These are phyloP conservation scores for Riptortus pedestris DNA, from an alignment of 1,140 invertebrate genomes.

Conservation along the genomic window DNA sequence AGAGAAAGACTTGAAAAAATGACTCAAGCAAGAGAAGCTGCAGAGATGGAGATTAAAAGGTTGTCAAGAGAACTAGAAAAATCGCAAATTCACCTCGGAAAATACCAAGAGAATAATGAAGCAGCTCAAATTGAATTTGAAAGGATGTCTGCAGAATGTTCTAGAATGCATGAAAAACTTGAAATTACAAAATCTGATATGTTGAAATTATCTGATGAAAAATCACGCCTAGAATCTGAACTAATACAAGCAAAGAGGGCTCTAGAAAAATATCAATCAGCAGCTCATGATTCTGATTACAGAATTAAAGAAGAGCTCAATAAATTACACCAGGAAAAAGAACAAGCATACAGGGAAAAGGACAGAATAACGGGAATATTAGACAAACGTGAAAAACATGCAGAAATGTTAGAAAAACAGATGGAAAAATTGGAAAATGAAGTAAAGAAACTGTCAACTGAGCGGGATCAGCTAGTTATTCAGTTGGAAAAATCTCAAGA, in stretches of 20 bases:
- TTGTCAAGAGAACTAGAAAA: conserved; percentile 79
- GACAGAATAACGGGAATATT: conserved; percentile 61
- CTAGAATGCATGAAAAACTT: conserved; percentile 63
- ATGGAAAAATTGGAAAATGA: conserved; percentile 72
- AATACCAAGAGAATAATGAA: conserved; percentile 69
- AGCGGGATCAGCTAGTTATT: conserved; percentile 74
- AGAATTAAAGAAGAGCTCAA: conserved; percentile 36
- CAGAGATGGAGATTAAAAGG: conserved; percentile 71
- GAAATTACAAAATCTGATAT: conserved; percentile 56
- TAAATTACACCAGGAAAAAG: conserved; percentile 53
- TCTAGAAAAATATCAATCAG: conserved; percentile 53
- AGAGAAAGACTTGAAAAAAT: conserved; percentile 78
- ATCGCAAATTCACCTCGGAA: conserved; percentile 64
- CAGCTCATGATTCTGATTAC: conserved; percentile 38
- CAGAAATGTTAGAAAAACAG: conserved; percentile 71
- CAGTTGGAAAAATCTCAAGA: conserved; percentile 86
- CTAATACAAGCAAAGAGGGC: conserved; percentile 52
- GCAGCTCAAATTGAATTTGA: conserved; percentile 71
- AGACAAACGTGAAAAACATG: conserved; percentile 62
- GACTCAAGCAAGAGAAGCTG: conserved; percentile 59
- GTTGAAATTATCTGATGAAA: conserved; percentile 34
- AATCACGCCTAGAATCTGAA: conserved; percentile 58
- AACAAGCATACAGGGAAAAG: conserved; percentile 54
- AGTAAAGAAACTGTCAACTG: conserved; percentile 69
- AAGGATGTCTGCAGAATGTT: conserved; percentile 64